phyloP scores from a whole-genome alignment of 2,113 vertebrate species.

The Cheirogaleus medius region DNA sequence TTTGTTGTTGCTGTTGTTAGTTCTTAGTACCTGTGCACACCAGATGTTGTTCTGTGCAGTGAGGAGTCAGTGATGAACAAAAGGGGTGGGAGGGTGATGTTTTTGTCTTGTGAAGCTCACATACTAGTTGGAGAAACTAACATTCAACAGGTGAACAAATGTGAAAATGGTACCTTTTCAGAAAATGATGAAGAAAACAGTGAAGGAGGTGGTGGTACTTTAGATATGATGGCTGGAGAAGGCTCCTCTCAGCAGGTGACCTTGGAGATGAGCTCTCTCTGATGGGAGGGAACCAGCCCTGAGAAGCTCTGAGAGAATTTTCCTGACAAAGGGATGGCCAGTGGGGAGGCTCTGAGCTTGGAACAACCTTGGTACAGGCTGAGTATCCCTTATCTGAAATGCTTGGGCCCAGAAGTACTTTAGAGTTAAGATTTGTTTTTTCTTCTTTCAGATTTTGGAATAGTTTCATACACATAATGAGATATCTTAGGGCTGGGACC shows the following conservation, averaged over 20 bases:
- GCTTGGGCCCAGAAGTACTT: background rate
- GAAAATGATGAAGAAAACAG: background rate
- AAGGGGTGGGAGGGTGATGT: rapidly evolving
- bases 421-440: background rate
- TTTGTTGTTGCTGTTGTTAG: background rate
- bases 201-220: background rate
- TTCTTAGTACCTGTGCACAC: background rate
- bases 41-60: background rate
- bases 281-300: background rate
- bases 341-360: background rate
- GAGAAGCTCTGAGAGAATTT: background rate
- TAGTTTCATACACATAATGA: background rate
- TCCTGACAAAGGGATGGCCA: background rate
- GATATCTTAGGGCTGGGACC: background rate
- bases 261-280: background rate
- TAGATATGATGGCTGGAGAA: background rate
- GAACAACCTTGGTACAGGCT: background rate
- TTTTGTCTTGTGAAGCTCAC: background rate
- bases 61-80: background rate
- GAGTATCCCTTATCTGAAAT: background rate
- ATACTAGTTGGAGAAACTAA: background rate
- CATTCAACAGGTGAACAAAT: background rate
- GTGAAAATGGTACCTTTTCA: background rate
- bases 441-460: background rate
- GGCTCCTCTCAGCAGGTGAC: background rate